Percentiles rank a stretch among this genome's conserved stretches.
Evolutionary conservation across 2,113 vertebrate genomes (phyloP).

Genomic region (Bucco capensis): DNA sequence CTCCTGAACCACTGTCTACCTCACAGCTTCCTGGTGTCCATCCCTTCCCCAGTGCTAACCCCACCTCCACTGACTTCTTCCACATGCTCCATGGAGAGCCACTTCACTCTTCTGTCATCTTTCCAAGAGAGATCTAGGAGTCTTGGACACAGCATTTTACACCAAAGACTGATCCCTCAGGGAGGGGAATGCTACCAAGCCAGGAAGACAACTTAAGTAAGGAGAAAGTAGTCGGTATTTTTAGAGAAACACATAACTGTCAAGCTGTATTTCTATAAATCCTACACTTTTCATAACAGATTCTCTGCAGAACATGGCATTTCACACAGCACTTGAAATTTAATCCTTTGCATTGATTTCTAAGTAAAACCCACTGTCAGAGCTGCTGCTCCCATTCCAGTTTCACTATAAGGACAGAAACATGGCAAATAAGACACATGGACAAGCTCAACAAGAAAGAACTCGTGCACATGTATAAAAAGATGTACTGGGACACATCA

Average conservation of each 20-base stretch:
- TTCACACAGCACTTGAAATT: constrained; percentile 11
- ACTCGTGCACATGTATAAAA: background rate
- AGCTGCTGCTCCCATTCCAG: background rate
- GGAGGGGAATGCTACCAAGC: background rate
- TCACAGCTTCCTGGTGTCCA: fast-evolving
- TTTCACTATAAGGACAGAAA: background rate
- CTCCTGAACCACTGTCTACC: background rate
- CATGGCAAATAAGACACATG: background rate
- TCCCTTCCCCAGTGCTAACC: background rate
- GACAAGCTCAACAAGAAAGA: background rate
- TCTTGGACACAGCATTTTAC: background rate
- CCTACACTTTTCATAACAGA: background rate
- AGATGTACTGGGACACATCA: background rate
- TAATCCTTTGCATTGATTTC: background rate
- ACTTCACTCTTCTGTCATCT: background rate
- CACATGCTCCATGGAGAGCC: background rate
- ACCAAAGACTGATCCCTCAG: background rate
- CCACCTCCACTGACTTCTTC: background rate
- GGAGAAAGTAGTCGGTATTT: background rate
- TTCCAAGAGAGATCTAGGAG: background rate
- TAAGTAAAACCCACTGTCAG: background rate
- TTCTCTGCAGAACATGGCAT: background rate
- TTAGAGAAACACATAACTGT: background rate
- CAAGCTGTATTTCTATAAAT: constrained; percentile 20
- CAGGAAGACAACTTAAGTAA: background rate